Evolutionary conservation across 2,113 vertebrate species (phyloP), one percentile per base, ranked within the genome.

Genomic region (Ictalurus furcatus): DNA sequence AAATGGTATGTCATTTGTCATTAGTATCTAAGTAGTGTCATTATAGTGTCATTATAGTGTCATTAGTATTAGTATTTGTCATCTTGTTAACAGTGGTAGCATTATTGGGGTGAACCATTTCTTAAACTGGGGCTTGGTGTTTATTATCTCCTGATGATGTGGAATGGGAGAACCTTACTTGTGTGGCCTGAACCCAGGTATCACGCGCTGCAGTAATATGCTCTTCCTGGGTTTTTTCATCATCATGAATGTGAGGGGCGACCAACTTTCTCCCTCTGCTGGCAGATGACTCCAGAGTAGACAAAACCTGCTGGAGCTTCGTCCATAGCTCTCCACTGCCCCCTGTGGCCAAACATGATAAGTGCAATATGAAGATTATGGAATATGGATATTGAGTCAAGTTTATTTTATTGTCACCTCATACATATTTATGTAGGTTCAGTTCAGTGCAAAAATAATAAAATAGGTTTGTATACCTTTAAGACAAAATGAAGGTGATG

Each of bases 201-300:
- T 96, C 93, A 48, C 93, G 92, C 0, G 94, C 95, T 8, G 94
- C 94, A 84, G 90, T 92, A 54, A 96, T 89, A 11, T 95, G 86
- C 1, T 93, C 88, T 44, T 86, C 23, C 1, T 92, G 78, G 54
- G 90, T 88, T 67, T 89, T 89, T 13, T 76, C 90, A 23, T 95
- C 94, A 28, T 89, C 74, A 1, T 91, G 92, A 73, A 92, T 91
- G 44, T 94, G 90, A 6, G 94, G 93, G 78, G 73, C 85, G 0
- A 94, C 93, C 91, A 88, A 92, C 40, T 91, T 92, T 91, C 95
- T 97, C 85, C 97, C 95, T 52, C 92, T 95, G 52, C 94, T 94
- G 52, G 96, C 95, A 0, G 95, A 90, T 0, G 93, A 95, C 88
- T 99, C 98, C 87, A 99, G 95, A 0, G 96, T 97, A 0, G 96